Conservation (phyloP, 2,888 invertebrate species). For the Lutraria lutraria region DNA sequence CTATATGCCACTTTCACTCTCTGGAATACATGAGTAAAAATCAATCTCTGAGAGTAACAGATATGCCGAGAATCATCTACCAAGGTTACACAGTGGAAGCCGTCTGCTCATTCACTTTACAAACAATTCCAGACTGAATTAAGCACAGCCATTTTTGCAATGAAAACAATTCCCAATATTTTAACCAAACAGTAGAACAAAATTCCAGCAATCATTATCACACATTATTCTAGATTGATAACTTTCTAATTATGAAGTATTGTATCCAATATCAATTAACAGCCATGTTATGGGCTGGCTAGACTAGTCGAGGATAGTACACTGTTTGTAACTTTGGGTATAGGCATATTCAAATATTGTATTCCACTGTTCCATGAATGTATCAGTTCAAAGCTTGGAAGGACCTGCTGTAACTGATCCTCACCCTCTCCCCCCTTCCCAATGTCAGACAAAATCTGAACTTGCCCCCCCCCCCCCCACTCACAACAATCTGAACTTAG, state of each 20-base stretch:
- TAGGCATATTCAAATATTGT: not conserved
- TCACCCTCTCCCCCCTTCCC: no score
- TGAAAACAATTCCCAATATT: not conserved
- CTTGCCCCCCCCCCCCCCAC: no score
- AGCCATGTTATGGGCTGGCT: not conserved
- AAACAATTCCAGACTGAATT: not conserved
- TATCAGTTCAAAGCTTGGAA: no score
- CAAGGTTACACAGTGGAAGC: not conserved
- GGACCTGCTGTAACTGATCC: no score
- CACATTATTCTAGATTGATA: not conserved
- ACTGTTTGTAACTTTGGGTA: not conserved
- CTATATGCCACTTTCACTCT: conserved; percentile 14
- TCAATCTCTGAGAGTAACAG: conserved; percentile 3
- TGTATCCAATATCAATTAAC: not conserved
- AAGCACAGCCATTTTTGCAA: not conserved
- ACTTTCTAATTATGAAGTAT: conserved; percentile 1
- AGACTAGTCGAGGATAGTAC: not conserved
- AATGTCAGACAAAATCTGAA: no score
- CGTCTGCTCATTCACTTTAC: not conserved
- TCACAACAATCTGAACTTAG: no score
- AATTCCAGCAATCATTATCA: not conserved
- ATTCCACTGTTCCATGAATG: no score
- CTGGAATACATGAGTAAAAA: not conserved
- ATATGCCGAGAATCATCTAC: not conserved
- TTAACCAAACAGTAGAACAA: not conserved